These are phyloP conservation scores for Harpalus rufipes DNA, from an alignment of 2,888 invertebrate species.

Conservation along the genomic window DNA sequence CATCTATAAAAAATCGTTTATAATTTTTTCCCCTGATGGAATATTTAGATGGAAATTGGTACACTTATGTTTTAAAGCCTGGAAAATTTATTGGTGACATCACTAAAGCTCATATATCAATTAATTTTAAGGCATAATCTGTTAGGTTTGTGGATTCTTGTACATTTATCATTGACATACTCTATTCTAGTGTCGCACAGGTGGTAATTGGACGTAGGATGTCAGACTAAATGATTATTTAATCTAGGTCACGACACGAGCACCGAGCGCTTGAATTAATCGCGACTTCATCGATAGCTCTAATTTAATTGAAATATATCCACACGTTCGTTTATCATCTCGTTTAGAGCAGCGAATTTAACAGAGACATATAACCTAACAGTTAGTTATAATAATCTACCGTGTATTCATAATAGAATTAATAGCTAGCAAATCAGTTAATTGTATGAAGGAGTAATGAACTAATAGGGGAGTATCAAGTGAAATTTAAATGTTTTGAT, in stretches of 20 bases:
- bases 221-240: constrained; percentile 32
- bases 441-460: too few relatives aligned
- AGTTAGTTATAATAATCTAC: background rate
- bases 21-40: too few relatives aligned
- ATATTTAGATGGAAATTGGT: too few relatives aligned
- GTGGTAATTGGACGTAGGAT: constrained; percentile 42
- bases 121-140: too few relatives aligned
- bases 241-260: constrained; percentile 49
- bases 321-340: constrained; percentile 41
- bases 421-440: background rate
- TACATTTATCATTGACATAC: background rate
- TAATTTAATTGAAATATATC: constrained; percentile 59
- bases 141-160: background rate
- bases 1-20: too few relatives aligned
- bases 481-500: too few relatives aligned
- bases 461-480: too few relatives aligned
- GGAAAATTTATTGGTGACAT: too few relatives aligned
- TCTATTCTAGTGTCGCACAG: background rate
- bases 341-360: background rate
- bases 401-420: background rate
- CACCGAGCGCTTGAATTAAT: constrained; percentile 47
- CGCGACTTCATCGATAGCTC: constrained; percentile 51
- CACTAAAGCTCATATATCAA: too few relatives aligned
- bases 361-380: background rate
- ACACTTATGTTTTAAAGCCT: too few relatives aligned